Base-by-base conservation (phyloP, 1,140 invertebrate species). In the Semibalanus balanoides region DNA sequence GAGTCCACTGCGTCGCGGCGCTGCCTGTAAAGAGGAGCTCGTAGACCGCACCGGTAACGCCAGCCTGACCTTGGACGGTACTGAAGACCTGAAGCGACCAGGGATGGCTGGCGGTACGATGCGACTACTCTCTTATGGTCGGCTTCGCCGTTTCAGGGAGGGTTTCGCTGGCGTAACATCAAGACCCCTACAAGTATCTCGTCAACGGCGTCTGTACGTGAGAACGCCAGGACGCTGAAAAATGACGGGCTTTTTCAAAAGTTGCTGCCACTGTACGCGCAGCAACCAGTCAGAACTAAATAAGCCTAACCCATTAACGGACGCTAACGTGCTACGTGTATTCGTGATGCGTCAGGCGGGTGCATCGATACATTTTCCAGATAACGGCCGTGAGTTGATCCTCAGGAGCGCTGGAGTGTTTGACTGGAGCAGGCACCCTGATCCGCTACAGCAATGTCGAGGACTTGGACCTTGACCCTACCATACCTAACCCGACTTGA, bases 171-270 rank as follows among this genome's bases (percentile, higher is more conserved):
- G 78, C 73, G 31, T 17, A 78, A 78, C 73, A 76, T 76, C 28
- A 28, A 40, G 7, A 69, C 25, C 14, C n/a, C 0, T 5, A 19
- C 3, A 31, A 35, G 17, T 70, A 74, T 19, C 73, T 77, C 25
- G 77, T 76, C 76, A 78, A 78, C 30, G 78, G 78, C 22, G 78
- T 30, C 27, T 78, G 78, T 78, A 78, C 76, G 75, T 75, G 76
- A 35, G 76, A 19, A 74, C 73, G 25, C 27, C n/a, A n/a, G 51
- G n/a, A 72, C 70, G 14, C 30, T 74, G 11, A 7, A 27, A 7
- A 25, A 77, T 22, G 74, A 27, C 9, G 28, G 28, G n/a, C n/a
- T n/a, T n/a, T 70, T 76, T 17, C 43, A 74, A n/a, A 77, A 77
- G 64, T 22, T n/a, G n/a, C n/a, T 78, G 27, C 78, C 78, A 9